These are phyloP conservation scores for Tokudaia muenninki DNA, from an alignment of 2,797 vertebrate genomes.

Conservation along the genomic window DNA sequence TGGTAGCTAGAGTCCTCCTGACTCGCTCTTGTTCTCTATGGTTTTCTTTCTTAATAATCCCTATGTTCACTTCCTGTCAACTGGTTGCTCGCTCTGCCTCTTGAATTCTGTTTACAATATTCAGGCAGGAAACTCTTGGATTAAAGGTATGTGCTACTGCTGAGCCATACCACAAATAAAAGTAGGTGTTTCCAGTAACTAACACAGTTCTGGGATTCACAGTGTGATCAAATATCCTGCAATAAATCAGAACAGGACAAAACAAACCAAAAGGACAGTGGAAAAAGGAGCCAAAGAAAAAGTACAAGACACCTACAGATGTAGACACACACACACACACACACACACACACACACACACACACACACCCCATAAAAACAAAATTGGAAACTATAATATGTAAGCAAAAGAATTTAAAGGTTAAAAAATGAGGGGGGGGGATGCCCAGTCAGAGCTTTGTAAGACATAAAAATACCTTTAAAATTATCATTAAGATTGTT, in stretches of 20 bases:
- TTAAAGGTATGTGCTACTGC: too few relatives aligned
- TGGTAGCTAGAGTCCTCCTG: too few relatives aligned
- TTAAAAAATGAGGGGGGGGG: neutral
- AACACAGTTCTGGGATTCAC: too few relatives aligned
- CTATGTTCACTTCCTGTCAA: too few relatives aligned
- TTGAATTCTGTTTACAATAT: too few relatives aligned
- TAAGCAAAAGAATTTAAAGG: neutral
- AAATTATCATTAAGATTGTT: neutral
- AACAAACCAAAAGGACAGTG: neutral
- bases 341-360: neutral
- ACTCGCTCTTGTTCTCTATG: too few relatives aligned
- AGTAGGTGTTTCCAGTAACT: too few relatives aligned
- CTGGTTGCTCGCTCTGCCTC: too few relatives aligned
- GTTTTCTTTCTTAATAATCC: too few relatives aligned
- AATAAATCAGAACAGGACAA: neutral
- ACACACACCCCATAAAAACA: neutral
- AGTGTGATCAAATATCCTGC: too few relatives aligned
- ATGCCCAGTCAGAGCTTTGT: neutral
- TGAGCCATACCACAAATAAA: too few relatives aligned
- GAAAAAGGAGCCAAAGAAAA: neutral
- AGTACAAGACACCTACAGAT: neutral
- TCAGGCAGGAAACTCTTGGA: too few relatives aligned
- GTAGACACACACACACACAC: neutral
- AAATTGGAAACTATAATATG: neutral
- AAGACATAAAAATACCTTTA: neutral